Evolutionary conservation across 1,140 invertebrate species (phyloP), one percentile per base, ranked within the genome.

Genomic region (Euura lappo): DNA sequence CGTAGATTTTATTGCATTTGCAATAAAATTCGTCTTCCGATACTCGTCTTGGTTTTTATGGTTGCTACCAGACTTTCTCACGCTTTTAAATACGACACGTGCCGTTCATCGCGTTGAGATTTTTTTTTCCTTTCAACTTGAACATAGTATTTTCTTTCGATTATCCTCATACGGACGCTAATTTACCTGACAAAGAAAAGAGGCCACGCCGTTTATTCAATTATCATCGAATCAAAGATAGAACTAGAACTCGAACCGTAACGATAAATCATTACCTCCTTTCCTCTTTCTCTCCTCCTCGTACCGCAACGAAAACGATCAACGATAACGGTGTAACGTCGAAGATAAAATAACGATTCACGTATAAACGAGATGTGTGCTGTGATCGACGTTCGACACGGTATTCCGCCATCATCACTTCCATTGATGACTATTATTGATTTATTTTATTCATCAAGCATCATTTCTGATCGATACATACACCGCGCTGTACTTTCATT

Each of bases 171-270:
- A 60, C 51, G 13, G 51, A n/a, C 51, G 8, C 10, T 60, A n/a
- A 60, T 60, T 60, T 60, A 60, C 2, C 51, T 60, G 3, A n/a
- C 8, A 8, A 60, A 60, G 51, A 8, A 60, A 60, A 60, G 10
- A 60, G 51, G 51, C 51, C 51, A 60, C 51, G 6, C 51, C 51
- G 51, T 60, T 60, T 60, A 60, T 60, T n/a, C 51, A 60, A 60
- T 60, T 60, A 60, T 60, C 28, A 60, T n/a, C 28, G 28, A 28
- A 60, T n/a, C 51, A 60, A 60, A 28, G 28, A 60, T 60, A 60
- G 51, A 60, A 11, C 51, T 8, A 60, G 51, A n/a, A 8, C 51
- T n/a, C 8, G 8, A 6, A 60, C 8, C 51, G 4, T 60, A 60
- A 60, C 51, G 8, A 60, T 60, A 60, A 60, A 60, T 60, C 51